Conservation (phyloP, 1,140 invertebrate species). For the Macrocentrus cingulum region DNA sequence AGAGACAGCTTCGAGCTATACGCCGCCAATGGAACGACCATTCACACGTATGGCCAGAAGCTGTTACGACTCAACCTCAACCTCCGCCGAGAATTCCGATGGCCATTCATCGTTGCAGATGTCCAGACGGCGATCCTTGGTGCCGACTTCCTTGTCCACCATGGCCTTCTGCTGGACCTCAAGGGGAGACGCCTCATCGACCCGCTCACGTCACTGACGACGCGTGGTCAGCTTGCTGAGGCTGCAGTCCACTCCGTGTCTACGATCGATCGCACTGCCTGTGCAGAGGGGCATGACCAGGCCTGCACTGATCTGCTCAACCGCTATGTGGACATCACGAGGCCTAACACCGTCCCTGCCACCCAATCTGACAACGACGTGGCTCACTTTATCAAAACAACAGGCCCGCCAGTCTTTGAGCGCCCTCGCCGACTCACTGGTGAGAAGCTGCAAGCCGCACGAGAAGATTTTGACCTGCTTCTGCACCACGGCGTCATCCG, state of each 20-base stretch:
- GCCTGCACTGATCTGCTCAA: too few relatives aligned
- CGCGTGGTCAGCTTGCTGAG: background rate
- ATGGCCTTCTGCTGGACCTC: conserved; percentile 43
- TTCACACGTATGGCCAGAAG: too few relatives aligned
- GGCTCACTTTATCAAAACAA: too few relatives aligned
- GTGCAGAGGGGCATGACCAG: too few relatives aligned
- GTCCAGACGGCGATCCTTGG: conserved; percentile 48
- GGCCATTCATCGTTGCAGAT: conserved; percentile 52
- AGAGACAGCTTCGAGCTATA: conserved; percentile 27
- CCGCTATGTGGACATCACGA: too few relatives aligned
- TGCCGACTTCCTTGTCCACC: conserved; percentile 48
- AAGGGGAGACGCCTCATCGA: conserved; percentile 38
- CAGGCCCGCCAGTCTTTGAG: too few relatives aligned
- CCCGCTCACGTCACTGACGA: conserved; percentile 24
- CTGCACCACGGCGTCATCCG: conserved; percentile 35
- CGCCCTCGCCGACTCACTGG: too few relatives aligned
- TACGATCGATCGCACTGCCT: background rate
- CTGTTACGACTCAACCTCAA: conserved; percentile 36
- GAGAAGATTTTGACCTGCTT: conserved; percentile 22
- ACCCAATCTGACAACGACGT: too few relatives aligned
- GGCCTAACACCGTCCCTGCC: too few relatives aligned
- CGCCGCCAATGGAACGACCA: conserved; percentile 35
- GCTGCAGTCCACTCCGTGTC: background rate
- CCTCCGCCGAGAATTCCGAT: conserved; percentile 38
- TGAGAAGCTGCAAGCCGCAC: conserved; percentile 26